Evolutionary conservation across 2,888 invertebrate species (phyloP).

Genomic region (Nomada ruficornis): DNA sequence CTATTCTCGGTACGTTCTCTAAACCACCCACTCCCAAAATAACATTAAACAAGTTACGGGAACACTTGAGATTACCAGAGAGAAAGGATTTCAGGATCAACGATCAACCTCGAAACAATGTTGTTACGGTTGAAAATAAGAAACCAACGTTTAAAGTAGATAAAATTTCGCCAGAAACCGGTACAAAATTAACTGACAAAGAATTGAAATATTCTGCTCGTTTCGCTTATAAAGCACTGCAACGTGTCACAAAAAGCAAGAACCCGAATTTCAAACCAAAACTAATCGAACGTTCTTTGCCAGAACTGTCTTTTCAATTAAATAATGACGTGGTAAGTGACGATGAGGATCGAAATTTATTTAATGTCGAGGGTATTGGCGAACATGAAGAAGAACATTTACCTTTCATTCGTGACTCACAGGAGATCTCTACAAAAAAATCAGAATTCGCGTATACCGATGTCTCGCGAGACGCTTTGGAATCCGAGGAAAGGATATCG

Average conservation of each 20-base stretch:
- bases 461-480: neutral
- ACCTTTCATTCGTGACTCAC: slow-evolving; percentile 50
- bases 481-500: slow-evolving; percentile 26
- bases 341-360: neutral
- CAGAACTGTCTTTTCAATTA: slow-evolving; percentile 5
- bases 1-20: neutral
- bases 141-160: neutral
- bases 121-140: neutral
- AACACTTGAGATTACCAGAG: slow-evolving; percentile 5
- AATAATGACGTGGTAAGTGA: too few relatives aligned
- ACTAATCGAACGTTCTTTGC: neutral
- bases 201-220: slow-evolving; percentile 55
- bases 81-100: too few relatives aligned
- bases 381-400: slow-evolving; percentile 32
- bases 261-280: slow-evolving; percentile 49
- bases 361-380: neutral
- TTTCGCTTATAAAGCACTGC: slow-evolving; percentile 69
- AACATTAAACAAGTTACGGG: slow-evolving; percentile 9
- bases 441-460: slow-evolving; percentile 23
- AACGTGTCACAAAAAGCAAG: slow-evolving; percentile 58
- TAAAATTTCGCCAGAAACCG: neutral
- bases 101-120: neutral
- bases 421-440: slow-evolving; percentile 23
- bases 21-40: neutral
- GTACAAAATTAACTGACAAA: slow-evolving; percentile 3